A percentile compares a stretch with the other conserved stretches of the same genome.
Conservation (phyloP, 2,113 vertebrate species). For the Alaudala cheleensis region DNA sequence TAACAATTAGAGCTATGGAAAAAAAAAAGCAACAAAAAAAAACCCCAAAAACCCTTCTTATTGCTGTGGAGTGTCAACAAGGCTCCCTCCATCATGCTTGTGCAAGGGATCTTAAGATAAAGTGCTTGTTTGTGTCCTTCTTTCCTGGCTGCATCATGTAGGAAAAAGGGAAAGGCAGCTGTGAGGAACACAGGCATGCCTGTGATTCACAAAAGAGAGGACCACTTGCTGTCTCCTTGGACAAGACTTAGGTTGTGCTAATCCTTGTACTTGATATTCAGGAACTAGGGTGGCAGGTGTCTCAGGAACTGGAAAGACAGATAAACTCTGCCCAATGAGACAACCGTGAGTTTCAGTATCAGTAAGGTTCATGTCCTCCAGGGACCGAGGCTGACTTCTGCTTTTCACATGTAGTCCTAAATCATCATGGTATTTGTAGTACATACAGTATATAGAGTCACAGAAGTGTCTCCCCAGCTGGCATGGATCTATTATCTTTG, state of each 20-base stretch:
- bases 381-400: neutral
- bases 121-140: fast-evolving
- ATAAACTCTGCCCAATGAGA: neutral
- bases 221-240: neutral
- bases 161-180: neutral
- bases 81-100: neutral
- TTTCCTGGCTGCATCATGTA: neutral
- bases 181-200: neutral
- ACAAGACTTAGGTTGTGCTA: neutral
- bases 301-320: neutral
- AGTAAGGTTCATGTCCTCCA: fast-evolving
- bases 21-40: neutral
- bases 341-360: neutral
- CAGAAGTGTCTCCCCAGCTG: neutral
- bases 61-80: neutral
- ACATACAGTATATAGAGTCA: no score
- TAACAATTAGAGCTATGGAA: fast-evolving
- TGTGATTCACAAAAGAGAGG: neutral
- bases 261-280: neutral
- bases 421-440: neutral
- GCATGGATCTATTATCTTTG: no score
- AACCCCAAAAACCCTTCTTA: neutral
- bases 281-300: neutral
- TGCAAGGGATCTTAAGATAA: neutral
- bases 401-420: neutral